Base-by-base conservation (phyloP, 2,113 vertebrate genomes). In the Eulacestoma nigropectus region DNA sequence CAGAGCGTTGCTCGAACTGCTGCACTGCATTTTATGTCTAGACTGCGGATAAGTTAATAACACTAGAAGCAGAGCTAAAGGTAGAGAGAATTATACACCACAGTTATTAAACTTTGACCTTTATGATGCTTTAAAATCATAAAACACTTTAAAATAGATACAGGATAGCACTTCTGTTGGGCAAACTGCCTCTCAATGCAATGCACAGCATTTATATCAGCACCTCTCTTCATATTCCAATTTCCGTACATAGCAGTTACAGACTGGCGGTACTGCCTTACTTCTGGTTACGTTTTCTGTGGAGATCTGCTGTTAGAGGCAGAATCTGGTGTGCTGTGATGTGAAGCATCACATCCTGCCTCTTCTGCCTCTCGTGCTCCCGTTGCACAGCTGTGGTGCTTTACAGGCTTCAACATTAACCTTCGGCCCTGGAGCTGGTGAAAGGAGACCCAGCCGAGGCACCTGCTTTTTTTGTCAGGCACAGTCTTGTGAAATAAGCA, bases 81-180 rank as follows among this genome's bases (percentile, higher is more conserved):
- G 80, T 84, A 93, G 82, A 96, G 44, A 75, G 80, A 89, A 84
- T 77, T 72, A 72, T 72, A 83, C 13, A 13, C 46, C 37, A 60
- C 32, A 57, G 73, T 92, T 94, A 87, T 89, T 95, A 97, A 78
- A 94, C 89, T 97, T 97, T 92, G 88, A 96, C 87, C 89, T 96
- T 96, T 95, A 76, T 56, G 83, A 95, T 83, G 78, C 75, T 90
- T 95, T 93, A 96, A 93, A 92, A 93, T 87, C 75, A 85, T 92
- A 95, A 92, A 95, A 60, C 68, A 84, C 92, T 96, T 96, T 50
- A 46, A 92, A 95, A 76, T 64, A 68, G 60, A 41, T 65, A 37
- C 10, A 46, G 42, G 35, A 30, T 69, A 89, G 41, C 39, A 8
- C 33, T 39, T 35, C 60, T 75, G 13, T 13, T 5, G 47, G 74